Evolutionary conservation across 2,888 invertebrate species (phyloP).

Genomic region (Catocala fraxini): DNA sequence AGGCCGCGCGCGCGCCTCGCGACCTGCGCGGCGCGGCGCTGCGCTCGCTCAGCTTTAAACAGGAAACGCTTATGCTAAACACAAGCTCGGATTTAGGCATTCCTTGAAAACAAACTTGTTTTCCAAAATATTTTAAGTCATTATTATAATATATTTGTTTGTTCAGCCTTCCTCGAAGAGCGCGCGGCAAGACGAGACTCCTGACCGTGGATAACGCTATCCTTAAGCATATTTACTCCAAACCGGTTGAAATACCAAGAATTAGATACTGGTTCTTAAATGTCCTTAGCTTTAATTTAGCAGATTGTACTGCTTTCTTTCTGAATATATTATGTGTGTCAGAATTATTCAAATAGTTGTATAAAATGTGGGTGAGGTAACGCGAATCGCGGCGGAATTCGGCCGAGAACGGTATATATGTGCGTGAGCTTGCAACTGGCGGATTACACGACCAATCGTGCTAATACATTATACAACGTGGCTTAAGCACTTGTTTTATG

Average conservation of each 20-base stretch:
- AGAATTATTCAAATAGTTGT: slow-evolving; percentile 57
- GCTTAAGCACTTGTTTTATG: slow-evolving; percentile 36
- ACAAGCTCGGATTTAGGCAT: slow-evolving; percentile 8
- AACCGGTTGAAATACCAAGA: slow-evolving; percentile 38
- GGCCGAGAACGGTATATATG: slow-evolving; percentile 70
- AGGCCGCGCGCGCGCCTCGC: slow-evolving; percentile 14
- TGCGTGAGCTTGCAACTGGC: slow-evolving; percentile 42
- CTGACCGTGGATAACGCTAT: slow-evolving; percentile 2
- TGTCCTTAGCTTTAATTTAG: slow-evolving; percentile 30
- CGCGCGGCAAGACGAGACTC: not conserved
- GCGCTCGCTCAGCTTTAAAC: slow-evolving; percentile 13
- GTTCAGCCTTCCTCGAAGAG: not conserved
- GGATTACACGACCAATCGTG: slow-evolving; percentile 40
- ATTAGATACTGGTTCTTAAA: slow-evolving; percentile 27
- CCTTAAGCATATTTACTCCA: not conserved
- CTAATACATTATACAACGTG: slow-evolving; percentile 49
- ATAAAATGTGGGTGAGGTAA: slow-evolving; percentile 78
- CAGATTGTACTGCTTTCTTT: slow-evolving; percentile 42
- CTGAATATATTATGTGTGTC: slow-evolving; percentile 36
- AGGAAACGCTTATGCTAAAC: slow-evolving; percentile 30
- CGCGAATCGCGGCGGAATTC: slow-evolving; percentile 76
- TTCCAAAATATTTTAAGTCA: not conserved
- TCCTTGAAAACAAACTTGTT: slow-evolving; percentile 9
- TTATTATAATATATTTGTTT: not conserved
- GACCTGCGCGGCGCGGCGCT: slow-evolving; percentile 7